These are phyloP conservation scores for Blastobasis adustella DNA, from an alignment of 2,888 invertebrate species.

Conservation along the genomic window DNA sequence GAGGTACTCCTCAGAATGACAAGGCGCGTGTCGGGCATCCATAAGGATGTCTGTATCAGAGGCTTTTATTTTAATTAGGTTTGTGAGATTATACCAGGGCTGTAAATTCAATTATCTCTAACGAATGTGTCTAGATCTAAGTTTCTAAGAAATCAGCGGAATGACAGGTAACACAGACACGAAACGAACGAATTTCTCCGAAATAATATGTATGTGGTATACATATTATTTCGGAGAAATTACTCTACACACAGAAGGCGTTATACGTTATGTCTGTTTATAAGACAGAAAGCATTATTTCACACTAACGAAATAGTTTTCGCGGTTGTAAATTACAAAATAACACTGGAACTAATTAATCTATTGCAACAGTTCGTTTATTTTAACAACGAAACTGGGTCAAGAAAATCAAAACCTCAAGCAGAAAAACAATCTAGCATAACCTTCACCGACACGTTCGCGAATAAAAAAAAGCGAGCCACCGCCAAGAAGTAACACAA, in stretches of 20 bases:
- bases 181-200: too few relatives aligned
- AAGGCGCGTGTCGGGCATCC: too few relatives aligned
- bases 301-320: conserved; percentile 15
- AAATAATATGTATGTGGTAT: too few relatives aligned
- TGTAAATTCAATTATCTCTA: too few relatives aligned
- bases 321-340: conserved; percentile 35
- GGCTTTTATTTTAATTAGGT: too few relatives aligned
- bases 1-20: too few relatives aligned
- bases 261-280: too few relatives aligned
- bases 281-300: background rate
- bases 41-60: too few relatives aligned
- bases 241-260: too few relatives aligned
- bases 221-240: too few relatives aligned
- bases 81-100: too few relatives aligned
- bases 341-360: conserved; percentile 44
- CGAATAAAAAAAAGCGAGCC: conserved; percentile 13
- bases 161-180: background rate
- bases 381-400: conserved; percentile 59
- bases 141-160: background rate
- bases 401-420: conserved; percentile 62
- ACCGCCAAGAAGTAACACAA: conserved; percentile 5
- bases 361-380: conserved; percentile 45
- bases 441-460: conserved; percentile 36
- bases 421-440: conserved; percentile 34
- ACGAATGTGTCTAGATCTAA: too few relatives aligned